These are phyloP conservation scores for Stercorarius parasiticus DNA, from an alignment of 2,113 vertebrate species.

Conservation along the genomic window DNA sequence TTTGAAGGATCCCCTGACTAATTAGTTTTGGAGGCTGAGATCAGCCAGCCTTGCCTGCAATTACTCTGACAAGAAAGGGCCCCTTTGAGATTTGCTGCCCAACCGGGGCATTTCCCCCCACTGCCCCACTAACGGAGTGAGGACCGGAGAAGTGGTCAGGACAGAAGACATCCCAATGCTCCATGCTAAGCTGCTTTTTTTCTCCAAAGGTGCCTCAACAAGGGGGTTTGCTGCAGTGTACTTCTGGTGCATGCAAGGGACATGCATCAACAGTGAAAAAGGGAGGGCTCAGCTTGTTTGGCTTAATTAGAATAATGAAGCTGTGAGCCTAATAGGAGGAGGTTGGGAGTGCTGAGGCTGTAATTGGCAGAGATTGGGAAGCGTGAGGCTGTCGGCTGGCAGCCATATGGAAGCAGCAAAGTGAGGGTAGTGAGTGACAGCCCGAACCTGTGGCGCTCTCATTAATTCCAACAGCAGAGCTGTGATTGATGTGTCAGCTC, in stretches of 20 bases:
- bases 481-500: constrained; percentile 75
- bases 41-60: neutral
- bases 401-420: constrained; percentile 75
- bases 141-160: fast-evolving
- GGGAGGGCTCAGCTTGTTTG: constrained; percentile 43
- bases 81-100: neutral
- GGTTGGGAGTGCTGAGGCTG: constrained; percentile 63
- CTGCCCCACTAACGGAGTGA: neutral
- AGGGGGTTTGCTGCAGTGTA: neutral
- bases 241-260: neutral
- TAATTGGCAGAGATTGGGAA: constrained; percentile 69
- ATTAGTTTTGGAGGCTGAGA: neutral
- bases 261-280: neutral
- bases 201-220: neutral
- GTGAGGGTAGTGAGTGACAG: constrained; percentile 73
- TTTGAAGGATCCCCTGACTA: neutral
- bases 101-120: fast-evolving
- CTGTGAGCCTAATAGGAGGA: constrained; percentile 59
- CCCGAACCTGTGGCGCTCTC: constrained; percentile 69
- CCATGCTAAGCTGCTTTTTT: neutral
- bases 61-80: neutral
- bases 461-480: constrained; percentile 74
- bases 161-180: fast-evolving
- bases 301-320: constrained; percentile 71
- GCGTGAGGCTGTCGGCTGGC: constrained; percentile 59